Percentiles rank a stretch among this genome's conserved stretches.
These are phyloP conservation scores for Zonotrichia leucophrys DNA, from an alignment of 2,113 vertebrate genomes.

Conservation along the genomic window DNA sequence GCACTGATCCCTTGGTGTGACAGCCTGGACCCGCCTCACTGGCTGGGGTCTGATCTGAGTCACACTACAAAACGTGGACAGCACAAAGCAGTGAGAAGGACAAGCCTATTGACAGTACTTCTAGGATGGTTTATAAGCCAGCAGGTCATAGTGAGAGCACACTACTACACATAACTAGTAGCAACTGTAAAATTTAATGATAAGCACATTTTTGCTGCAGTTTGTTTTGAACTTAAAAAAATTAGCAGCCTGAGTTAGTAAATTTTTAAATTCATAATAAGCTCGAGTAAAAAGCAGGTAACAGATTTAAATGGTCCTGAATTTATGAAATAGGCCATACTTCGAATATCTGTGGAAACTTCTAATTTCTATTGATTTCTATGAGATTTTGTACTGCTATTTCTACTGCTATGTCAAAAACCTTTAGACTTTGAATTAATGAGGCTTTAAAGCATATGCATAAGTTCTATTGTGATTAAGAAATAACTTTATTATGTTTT, in stretches of 20 bases:
- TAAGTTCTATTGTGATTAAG: not conserved
- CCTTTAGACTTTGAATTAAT: not conserved
- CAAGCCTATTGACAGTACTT: not conserved
- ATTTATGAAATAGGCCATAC: not conserved
- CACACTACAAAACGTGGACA: fast-evolving
- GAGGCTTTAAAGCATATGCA: not conserved
- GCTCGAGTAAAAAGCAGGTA: not conserved
- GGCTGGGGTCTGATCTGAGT: fast-evolving
- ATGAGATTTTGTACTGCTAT: not conserved
- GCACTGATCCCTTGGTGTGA: not conserved
- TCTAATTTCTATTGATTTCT: not conserved
- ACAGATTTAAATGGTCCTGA: not conserved
- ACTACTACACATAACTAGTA: not conserved
- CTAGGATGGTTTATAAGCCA: not conserved
- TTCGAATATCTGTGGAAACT: not conserved
- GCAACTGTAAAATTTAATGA: not conserved
- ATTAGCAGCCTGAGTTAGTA: not conserved
- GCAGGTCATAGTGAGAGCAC: not conserved
- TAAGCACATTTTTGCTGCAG: not conserved
- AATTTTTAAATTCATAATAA: not conserved
- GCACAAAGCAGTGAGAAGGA: not conserved
- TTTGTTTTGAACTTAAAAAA: not conserved
- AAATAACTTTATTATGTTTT: not conserved
- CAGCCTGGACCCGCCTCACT: not conserved
- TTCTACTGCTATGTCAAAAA: not conserved